A percentile compares a stretch with the other conserved stretches of the same genome.
Conservation (phyloP, 2,888 invertebrate species). For the Aspidiotus destructor region DNA sequence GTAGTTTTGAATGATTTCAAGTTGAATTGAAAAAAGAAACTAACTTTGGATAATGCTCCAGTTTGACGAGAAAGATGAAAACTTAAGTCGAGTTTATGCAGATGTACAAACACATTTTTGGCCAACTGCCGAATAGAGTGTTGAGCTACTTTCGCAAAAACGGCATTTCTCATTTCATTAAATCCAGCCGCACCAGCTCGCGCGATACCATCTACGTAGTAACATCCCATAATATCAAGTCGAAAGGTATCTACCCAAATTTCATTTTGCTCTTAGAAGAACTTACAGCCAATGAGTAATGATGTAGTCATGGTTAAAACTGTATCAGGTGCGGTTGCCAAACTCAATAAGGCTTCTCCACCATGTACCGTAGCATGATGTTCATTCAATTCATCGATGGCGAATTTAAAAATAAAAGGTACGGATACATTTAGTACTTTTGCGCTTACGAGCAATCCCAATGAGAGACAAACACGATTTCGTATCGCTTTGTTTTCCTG, state of each 20-base stretch:
- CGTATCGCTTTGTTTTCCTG: conserved; percentile 65
- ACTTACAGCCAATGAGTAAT: conserved; percentile 77
- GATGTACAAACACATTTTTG: conserved; percentile 86
- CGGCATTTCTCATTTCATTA: conserved; percentile 93
- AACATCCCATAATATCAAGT: conserved; percentile 11
- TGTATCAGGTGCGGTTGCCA: conserved; percentile 71
- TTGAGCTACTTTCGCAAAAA: conserved; percentile 95
- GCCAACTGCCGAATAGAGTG: conserved; percentile 91
- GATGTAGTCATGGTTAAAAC: conserved; percentile 67
- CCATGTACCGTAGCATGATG: conserved; percentile 44
- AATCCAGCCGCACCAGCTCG: conserved; percentile 82
- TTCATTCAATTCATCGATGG: conserved; percentile 75
- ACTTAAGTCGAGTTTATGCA: conserved; percentile 85
- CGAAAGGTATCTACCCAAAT: neutral
- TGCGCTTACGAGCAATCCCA: conserved; percentile 67
- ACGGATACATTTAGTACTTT: conserved; percentile 85
- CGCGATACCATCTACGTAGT: conserved; percentile 76
- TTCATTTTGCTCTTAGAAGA: conserved; percentile 1
- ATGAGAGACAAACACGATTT: conserved; percentile 71
- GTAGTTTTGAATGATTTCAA: neutral
- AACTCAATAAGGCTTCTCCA: conserved; percentile 53
- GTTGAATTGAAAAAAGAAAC: neutral
- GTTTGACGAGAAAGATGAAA: conserved; percentile 94
- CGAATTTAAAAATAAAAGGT: conserved; percentile 91
- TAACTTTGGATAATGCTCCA: conserved; percentile 82